Conservation (phyloP, 2,888 invertebrate genomes). For the Amiota communis region DNA sequence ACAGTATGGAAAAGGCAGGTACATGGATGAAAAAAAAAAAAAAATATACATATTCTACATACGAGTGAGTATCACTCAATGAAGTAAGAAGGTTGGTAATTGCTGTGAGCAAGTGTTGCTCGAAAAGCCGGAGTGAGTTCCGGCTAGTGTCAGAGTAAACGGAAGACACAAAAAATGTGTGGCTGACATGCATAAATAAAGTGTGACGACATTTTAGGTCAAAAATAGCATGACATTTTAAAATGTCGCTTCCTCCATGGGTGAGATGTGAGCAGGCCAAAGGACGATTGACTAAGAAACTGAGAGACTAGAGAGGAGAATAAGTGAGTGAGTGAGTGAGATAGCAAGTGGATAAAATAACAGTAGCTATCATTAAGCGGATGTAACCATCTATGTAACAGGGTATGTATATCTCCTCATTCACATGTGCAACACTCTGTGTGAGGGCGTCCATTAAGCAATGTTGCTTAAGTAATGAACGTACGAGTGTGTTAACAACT, state of each 20-base stretch:
- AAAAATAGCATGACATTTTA: conserved; percentile 64
- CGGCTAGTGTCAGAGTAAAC: conserved; percentile 27
- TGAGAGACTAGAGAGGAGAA: no score
- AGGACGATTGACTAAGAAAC: no score
- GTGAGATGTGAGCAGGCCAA: background rate
- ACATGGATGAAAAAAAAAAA: no score
- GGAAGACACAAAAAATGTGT: background rate
- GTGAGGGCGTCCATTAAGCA: no score
- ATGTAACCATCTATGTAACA: no score
- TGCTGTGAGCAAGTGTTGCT: conserved; percentile 35
- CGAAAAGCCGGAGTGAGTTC: conserved; percentile 28
- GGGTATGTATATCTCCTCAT: no score
- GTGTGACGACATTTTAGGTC: conserved; percentile 64
- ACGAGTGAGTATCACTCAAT: conserved; percentile 28
- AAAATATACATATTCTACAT: conserved; percentile 6
- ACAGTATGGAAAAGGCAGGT: background rate
- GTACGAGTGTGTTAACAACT: no score
- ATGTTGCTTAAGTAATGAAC: no score
- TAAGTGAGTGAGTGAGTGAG: background rate
- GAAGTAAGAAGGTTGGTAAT: conserved; percentile 29
- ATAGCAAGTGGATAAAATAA: background rate
- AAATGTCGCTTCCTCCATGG: conserved; percentile 9
- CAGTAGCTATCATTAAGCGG: no score
- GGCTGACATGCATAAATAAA: conserved; percentile 59
- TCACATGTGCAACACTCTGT: no score